A percentile compares a stretch with the other conserved stretches of the same genome.
Conservation (phyloP, 2,888 invertebrate genomes). For the Torymus aiolomorphi region DNA sequence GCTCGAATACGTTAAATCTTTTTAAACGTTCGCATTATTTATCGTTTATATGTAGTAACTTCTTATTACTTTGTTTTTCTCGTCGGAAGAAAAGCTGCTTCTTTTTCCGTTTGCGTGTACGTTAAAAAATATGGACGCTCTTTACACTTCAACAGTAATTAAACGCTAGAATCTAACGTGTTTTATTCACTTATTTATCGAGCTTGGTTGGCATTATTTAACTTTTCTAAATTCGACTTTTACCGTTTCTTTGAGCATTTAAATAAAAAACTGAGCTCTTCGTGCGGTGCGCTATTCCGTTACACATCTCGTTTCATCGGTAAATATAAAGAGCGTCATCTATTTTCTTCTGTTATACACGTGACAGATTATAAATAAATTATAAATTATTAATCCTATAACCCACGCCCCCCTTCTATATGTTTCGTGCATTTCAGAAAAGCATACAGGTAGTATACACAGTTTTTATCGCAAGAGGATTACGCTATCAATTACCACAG, state of each 20-base stretch:
- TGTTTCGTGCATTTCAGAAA: constrained; percentile 92
- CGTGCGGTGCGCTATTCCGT: constrained; percentile 47
- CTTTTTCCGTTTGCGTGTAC: constrained; percentile 51
- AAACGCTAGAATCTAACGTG: constrained; percentile 43
- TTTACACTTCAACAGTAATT: constrained; percentile 50
- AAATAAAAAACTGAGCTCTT: constrained; percentile 50
- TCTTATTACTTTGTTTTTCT: constrained; percentile 45
- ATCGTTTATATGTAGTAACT: constrained; percentile 40
- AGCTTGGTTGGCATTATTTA: constrained; percentile 38
- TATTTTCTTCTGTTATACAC: constrained; percentile 65
- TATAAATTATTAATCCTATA: constrained; percentile 75
- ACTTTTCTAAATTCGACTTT: constrained; percentile 37
- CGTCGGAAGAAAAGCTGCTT: constrained; percentile 55
- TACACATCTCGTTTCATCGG: constrained; percentile 44
- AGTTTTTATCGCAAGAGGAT: constrained; percentile 71
- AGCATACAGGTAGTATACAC: constrained; percentile 83
- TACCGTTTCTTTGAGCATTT: constrained; percentile 35
- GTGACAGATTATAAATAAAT: constrained; percentile 73
- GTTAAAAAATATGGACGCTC: constrained; percentile 54
- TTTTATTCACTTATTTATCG: constrained; percentile 41
- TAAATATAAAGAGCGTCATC: constrained; percentile 53
- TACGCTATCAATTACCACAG: constrained; percentile 67
- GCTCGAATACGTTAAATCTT: constrained; percentile 50
- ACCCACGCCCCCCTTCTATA: constrained; percentile 84
- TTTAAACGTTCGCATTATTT: constrained; percentile 47